Base-by-base conservation (phyloP, 2,113 vertebrate genomes). In the Muntiacus reevesi region DNA sequence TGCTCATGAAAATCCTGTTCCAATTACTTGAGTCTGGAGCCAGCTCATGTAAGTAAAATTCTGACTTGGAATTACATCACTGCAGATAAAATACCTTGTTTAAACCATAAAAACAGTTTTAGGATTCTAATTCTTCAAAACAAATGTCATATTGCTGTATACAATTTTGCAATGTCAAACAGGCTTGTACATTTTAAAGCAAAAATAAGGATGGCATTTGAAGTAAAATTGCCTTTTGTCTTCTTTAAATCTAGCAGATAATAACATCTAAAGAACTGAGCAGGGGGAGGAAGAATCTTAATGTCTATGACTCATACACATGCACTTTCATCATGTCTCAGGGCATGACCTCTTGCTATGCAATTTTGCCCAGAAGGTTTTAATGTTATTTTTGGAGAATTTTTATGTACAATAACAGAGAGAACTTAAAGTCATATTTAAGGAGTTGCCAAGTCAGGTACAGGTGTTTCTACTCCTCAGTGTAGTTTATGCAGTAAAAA, bases 111-210 rank as follows among this genome's bases (percentile, higher is more conserved):
- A 98, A 96, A 78, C 0, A 12, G 64, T 64, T 94, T 96, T 89
- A 62, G 82, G 55, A 62, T 96, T 98, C 71, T 88, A 85, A 96
- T 95, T 97, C 82, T 96, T 55, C 1, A 94, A 97, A 97, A 92
- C 71, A 89, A 74, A 50, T 36, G 1, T n/a, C 6, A 14, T 47
- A 93, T 87, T 93, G 12, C n/a, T 83, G 85, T 76, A 15, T 62
- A 19, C 17, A 76, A 36, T 71, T 94, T 95, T 90, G 10, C 25
- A 96, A 57, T 86, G 67, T n/a, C 76, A 96, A 94, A 12, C 23
- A 83, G 91, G 11, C 78, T 88, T 97, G 19, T 93, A 93, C 67
- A 98, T 95, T 98, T 97, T 89, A 89, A 97, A 92, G 30, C 67
- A 88, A 62, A 98, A 97, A 40, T 74, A 94, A 97, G 17, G 7